phyloP scores from a whole-genome alignment of 2,888 invertebrate species.

The Ramazzottius varieornatus region DNA sequence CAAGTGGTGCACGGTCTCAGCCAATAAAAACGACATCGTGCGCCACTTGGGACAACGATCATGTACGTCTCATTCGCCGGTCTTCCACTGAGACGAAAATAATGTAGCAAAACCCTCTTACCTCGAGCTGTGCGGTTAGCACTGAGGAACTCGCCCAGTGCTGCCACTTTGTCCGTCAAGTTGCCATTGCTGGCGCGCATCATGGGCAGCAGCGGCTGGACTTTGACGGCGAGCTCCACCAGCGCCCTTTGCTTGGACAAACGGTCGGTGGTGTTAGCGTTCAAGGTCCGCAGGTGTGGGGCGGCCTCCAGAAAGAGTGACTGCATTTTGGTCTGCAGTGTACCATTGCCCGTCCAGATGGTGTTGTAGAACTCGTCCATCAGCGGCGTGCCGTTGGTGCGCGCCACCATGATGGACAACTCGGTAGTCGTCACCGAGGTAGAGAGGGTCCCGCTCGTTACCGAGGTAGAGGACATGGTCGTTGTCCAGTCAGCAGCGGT shows the following conservation, averaged over 20 bases:
- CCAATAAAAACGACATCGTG: too few relatives aligned
- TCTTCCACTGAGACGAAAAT: too few relatives aligned
- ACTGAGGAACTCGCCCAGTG: background rate
- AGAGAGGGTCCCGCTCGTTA: background rate
- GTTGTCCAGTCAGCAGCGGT: background rate
- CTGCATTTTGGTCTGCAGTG: background rate
- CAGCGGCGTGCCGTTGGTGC: background rate
- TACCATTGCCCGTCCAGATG: background rate
- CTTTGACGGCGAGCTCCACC: background rate
- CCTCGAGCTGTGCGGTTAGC: background rate
- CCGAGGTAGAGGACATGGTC: background rate
- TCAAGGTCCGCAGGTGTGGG: background rate
- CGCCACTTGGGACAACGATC: too few relatives aligned
- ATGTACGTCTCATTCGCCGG: too few relatives aligned
- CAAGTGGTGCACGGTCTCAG: too few relatives aligned
- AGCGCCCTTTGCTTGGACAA: background rate
- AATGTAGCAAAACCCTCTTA: background rate
- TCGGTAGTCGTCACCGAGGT: background rate
- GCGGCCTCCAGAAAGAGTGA: background rate
- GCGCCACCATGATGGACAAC: background rate
- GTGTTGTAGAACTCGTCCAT: background rate
- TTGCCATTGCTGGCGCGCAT: background rate
- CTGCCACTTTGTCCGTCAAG: background rate
- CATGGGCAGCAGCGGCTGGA: background rate
- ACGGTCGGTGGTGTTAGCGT: background rate